These are phyloP conservation scores for Talpa occidentalis DNA, from an alignment of 2,113 vertebrate genomes.

Conservation along the genomic window DNA sequence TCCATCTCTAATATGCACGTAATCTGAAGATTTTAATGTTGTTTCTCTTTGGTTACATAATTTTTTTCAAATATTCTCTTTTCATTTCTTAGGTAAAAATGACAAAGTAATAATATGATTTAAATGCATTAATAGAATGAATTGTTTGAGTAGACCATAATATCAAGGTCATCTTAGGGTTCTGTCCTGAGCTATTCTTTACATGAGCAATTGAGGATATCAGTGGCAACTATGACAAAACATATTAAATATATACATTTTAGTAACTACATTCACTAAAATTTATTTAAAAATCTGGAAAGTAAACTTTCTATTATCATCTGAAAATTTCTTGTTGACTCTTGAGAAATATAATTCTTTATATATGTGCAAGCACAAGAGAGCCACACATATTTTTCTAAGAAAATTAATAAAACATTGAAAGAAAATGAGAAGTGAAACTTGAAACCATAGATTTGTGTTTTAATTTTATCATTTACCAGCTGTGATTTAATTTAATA, in stretches of 20 bases:
- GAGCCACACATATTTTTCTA: background rate
- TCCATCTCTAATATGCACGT: background rate
- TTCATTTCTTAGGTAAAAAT: background rate
- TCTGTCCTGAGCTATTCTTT: background rate
- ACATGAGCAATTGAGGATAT: background rate
- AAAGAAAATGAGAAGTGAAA: background rate
- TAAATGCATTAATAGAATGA: background rate
- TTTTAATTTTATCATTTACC: background rate
- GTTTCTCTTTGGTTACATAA: background rate
- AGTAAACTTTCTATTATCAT: background rate
- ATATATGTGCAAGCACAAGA: background rate
- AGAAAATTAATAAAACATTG: background rate
- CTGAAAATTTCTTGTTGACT: background rate
- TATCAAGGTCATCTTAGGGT: background rate
- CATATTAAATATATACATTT: slow-evolving; percentile 10
- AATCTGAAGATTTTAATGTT: background rate
- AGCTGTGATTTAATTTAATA: background rate
- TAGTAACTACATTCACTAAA: background rate
- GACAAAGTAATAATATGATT: background rate
- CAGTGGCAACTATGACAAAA: background rate
- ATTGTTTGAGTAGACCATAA: background rate
- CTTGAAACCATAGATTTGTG: background rate
- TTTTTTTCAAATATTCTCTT: background rate
- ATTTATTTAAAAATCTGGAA: background rate
- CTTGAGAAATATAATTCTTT: background rate